phyloP scores from a whole-genome alignment of 2,113 vertebrate genomes.

The Oreochromis spilurus region DNA sequence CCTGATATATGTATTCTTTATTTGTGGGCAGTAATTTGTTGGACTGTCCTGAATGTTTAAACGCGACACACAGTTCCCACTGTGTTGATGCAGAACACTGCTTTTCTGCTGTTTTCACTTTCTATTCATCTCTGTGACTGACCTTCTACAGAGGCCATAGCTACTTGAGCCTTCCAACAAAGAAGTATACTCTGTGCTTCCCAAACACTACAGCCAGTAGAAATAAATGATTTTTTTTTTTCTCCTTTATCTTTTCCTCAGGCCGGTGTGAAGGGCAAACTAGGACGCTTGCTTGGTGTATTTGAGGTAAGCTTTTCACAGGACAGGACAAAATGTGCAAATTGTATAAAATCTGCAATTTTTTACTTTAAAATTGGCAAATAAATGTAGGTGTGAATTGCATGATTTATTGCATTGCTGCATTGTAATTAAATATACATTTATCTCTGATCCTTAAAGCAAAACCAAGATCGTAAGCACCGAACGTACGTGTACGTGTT shows the following conservation, averaged over 20 bases:
- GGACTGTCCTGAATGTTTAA: neutral
- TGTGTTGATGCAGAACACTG: neutral
- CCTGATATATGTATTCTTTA: neutral
- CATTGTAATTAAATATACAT: neutral
- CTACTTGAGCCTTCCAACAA: neutral
- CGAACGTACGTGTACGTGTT: constrained; percentile 95
- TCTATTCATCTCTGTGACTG: neutral
- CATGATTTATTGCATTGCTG: neutral
- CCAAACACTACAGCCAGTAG: neutral
- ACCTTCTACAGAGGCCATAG: neutral
- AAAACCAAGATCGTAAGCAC: constrained; percentile 95
- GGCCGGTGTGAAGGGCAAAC: constrained; percentile 96
- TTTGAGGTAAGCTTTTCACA: constrained; percentile 83
- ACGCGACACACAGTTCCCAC: neutral
- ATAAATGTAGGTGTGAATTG: neutral
- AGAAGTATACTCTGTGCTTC: neutral
- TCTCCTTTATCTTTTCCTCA: constrained; percentile 47
- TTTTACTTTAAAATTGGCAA: neutral
- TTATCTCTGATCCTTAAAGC: constrained; percentile 48
- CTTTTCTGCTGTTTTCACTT: neutral
- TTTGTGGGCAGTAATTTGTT: neutral
- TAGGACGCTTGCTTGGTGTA: constrained; percentile 93
- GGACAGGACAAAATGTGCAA: neutral
- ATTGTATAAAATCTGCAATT: neutral
- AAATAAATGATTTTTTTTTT: neutral